A percentile compares a stretch with the other conserved stretches of the same genome.
Conservation (phyloP, 2,888 invertebrate species). For the Conomelus anceps region DNA sequence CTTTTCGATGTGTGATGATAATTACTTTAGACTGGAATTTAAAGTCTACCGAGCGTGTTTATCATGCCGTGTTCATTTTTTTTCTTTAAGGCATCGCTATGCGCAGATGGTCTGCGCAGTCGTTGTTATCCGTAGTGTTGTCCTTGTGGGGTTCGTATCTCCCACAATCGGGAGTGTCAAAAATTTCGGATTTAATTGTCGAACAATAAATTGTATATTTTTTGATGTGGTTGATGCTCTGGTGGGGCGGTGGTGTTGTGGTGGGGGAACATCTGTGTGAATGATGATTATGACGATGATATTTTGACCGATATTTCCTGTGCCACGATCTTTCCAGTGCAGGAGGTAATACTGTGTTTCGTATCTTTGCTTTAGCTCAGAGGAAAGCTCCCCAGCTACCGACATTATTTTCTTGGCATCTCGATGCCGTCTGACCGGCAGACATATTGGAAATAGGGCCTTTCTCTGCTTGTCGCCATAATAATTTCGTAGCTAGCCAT, state of each 20-base stretch:
- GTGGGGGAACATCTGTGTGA: background rate
- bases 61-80: background rate
- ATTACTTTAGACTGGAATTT: background rate
- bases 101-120: background rate
- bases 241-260: background rate
- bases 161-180: background rate
- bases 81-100: background rate
- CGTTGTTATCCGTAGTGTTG: background rate
- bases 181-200: background rate
- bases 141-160: background rate
- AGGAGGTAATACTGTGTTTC: background rate
- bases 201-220: background rate
- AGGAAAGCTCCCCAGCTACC: background rate
- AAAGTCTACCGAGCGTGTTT: background rate
- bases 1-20: background rate
- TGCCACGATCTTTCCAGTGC: background rate
- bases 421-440: background rate
- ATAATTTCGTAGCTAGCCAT: background rate
- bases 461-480: constrained; percentile 5
- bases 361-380: background rate
- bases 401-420: constrained; percentile 8
- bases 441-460: constrained; percentile 14
- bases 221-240: background rate
- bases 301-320: background rate
- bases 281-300: background rate